Base-by-base conservation (phyloP, 2,797 vertebrate genomes). In the Gallinago nigripennis region DNA sequence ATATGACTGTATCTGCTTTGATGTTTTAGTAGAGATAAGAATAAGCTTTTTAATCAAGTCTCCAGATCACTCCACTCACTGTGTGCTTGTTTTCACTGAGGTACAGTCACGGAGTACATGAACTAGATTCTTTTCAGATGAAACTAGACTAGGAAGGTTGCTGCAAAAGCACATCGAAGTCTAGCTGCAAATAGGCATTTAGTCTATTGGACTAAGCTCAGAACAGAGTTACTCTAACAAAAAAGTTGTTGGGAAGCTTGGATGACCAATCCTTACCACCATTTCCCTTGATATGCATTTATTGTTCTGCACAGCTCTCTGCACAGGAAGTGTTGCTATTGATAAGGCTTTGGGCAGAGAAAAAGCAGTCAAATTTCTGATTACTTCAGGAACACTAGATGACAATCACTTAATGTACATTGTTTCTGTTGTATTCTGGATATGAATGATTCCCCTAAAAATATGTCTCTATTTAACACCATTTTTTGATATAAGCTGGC, bases 21-120 rank as follows among this genome's bases (percentile, higher is more conserved):
- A 21, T 57, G 23, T 46, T 57, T 78, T 57, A 51, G 17, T 45
- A 30, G 18, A 51, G 7, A 13, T 48, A 57, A 54, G 33, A 92
- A 48, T 25, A 71, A 81, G 11, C 4, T 69, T 78, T 73, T 46
- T 30, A 73, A 78, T 41, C 23, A 64, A 58, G 31, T 33, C 19
- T 58, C 35, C 27, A 68, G 35, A 56, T 66, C 15, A 25, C 19
- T 72, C 11, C 23, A n/a, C 18, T 68, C 50, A 18, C 41, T 63
- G 3, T 46, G 30, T 1, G 0, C 6, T 56, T 63, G 9, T 64
- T 70, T 70, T 23, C 17, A 37, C 51, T 2, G 1, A 60, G 28
- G 33, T 5, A 43, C 20, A 8, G 17, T 50, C 24, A 50, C 3
- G 15, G 30, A 78, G 5, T 16, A 18, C 12, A 28, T 50, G 25